Evolutionary conservation across 2,797 vertebrate genomes (phyloP).

Genomic region (Acomys russatus): DNA sequence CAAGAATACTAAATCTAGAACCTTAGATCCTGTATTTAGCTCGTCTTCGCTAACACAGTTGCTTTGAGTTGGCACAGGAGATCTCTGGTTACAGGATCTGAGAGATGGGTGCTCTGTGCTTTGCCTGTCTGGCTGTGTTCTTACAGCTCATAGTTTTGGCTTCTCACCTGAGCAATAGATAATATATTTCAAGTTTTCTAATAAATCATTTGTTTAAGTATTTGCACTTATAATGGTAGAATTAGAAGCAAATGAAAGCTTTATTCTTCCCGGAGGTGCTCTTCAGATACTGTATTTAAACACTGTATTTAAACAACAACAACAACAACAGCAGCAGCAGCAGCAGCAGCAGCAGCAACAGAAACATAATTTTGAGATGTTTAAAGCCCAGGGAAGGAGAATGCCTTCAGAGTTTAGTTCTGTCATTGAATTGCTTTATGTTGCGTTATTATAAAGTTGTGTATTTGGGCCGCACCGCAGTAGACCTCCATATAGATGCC

Average conservation of each 20-base stretch:
- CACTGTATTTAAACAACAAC: too few species aligned
- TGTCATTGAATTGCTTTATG: not conserved
- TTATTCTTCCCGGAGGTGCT: constrained; percentile 28
- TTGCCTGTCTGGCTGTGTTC: constrained; percentile 6
- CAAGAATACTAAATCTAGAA: not conserved
- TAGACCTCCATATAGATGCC: constrained; percentile 8
- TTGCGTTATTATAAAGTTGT: constrained; percentile 57
- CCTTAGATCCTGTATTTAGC: not conserved
- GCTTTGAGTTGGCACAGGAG: not conserved
- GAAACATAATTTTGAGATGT: constrained; percentile 64
- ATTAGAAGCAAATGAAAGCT: constrained; percentile 44
- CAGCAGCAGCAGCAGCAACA: not conserved
- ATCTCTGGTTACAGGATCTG: not conserved
- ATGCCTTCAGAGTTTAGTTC: constrained; percentile 51
- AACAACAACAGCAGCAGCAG: too few species aligned
- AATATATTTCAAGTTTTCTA: constrained; percentile 45
- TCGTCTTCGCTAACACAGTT: not conserved
- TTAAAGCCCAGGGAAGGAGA: not conserved
- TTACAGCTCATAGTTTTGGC: not conserved
- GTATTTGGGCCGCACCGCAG: constrained; percentile 1
- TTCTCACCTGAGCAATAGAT: not conserved
- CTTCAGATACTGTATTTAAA: not conserved
- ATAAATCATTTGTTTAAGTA: not conserved
- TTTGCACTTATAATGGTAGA: constrained; percentile 15
- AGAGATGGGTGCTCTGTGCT: not conserved